Conservation (phyloP, 2,888 invertebrate species). For the Polydrusus pterygomalis region DNA sequence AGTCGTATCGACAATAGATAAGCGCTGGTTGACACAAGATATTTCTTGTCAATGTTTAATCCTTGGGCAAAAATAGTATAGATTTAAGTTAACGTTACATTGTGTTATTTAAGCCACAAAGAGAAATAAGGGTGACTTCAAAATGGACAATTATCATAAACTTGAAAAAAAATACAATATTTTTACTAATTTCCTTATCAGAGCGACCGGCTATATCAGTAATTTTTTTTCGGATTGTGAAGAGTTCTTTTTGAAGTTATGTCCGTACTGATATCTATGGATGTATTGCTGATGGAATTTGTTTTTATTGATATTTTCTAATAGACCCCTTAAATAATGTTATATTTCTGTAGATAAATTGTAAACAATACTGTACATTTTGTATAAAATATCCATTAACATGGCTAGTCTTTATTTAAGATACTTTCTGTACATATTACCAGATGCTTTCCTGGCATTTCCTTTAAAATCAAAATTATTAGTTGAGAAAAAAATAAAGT, state of each 20-base stretch:
- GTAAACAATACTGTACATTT: slow-evolving; percentile 44
- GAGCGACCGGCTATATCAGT: no score
- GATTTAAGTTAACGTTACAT: no score
- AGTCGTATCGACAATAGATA: neutral
- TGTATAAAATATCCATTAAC: slow-evolving; percentile 38
- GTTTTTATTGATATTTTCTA: neutral
- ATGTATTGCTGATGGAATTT: neutral
- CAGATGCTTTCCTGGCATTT: slow-evolving; percentile 30
- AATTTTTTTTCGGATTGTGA: no score
- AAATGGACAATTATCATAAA: no score
- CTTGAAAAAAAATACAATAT: no score
- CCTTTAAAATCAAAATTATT: slow-evolving; percentile 34
- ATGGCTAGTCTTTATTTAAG: slow-evolving; percentile 52
- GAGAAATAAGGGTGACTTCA: no score
- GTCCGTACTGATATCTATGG: no score
- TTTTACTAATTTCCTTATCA: no score
- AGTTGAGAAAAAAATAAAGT: slow-evolving; percentile 36
- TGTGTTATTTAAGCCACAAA: neutral
- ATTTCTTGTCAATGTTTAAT: no score
- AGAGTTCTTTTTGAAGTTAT: no score
- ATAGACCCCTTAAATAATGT: slow-evolving; percentile 56
- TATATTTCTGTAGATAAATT: slow-evolving; percentile 48
- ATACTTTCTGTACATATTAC: slow-evolving; percentile 33
- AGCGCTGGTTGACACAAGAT: no score
- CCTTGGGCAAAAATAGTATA: no score